Conservation (phyloP, 2,888 invertebrate species). For the Acanthosoma haemorrhoidale region DNA sequence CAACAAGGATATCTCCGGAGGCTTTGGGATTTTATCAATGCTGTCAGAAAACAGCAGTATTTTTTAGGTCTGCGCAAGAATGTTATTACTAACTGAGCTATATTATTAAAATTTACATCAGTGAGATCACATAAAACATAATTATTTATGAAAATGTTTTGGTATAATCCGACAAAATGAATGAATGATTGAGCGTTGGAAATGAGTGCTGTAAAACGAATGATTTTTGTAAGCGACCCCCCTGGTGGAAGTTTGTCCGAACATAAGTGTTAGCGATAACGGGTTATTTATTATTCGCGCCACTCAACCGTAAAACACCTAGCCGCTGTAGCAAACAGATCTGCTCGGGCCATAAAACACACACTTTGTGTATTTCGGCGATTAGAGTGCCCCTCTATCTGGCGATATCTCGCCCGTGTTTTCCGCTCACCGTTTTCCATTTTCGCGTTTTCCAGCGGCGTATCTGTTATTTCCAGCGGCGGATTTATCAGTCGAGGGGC, state of each 20-base stretch:
- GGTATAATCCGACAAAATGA: no score
- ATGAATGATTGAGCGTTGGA: no score
- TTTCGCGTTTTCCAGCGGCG: slow-evolving; percentile 2
- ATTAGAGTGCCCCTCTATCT: slow-evolving; percentile 4
- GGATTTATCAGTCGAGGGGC: neutral
- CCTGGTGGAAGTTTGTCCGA: neutral
- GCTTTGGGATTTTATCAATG: no score
- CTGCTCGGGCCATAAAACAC: slow-evolving; percentile 5
- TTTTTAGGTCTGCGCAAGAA: no score
- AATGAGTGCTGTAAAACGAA: neutral
- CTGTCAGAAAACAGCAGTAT: no score
- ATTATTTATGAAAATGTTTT: no score
- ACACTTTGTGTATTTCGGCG: slow-evolving; percentile 8
- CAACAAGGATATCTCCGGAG: no score
- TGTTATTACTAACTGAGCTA: no score
- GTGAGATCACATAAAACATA: no score
- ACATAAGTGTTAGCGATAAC: slow-evolving; percentile 10
- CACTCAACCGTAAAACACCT: slow-evolving; percentile 7
- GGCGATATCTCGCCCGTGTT: neutral
- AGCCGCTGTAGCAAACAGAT: slow-evolving; percentile 4
- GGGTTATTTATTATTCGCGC: slow-evolving; percentile 7
- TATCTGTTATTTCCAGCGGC: slow-evolving; percentile 6
- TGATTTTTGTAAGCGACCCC: neutral
- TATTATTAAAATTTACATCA: no score
- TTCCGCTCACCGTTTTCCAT: slow-evolving; percentile 4